These are phyloP conservation scores for Acrobasis suavella DNA, from an alignment of 2,888 invertebrate genomes.

Conservation along the genomic window DNA sequence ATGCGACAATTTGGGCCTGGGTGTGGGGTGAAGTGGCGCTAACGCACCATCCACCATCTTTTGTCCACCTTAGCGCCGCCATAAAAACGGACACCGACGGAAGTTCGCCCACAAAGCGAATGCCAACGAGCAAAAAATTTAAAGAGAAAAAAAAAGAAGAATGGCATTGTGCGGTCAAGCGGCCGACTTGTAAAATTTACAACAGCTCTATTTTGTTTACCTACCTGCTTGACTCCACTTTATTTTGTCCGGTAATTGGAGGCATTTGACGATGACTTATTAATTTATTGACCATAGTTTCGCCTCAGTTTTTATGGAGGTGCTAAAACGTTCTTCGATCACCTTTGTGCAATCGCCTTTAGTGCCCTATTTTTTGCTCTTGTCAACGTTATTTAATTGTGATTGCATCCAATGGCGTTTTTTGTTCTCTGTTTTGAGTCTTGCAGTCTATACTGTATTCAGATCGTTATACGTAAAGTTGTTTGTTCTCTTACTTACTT, in stretches of 20 bases:
- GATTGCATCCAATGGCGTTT: background rate
- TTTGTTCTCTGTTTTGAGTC: constrained; percentile 5
- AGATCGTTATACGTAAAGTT: background rate
- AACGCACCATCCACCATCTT: constrained; percentile 52
- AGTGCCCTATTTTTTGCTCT: constrained; percentile 22
- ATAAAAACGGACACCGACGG: constrained; percentile 73
- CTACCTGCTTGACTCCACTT: constrained; percentile 76
- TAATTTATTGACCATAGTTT: constrained; percentile 78
- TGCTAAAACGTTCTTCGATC: constrained; percentile 70
- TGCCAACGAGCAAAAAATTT: constrained; percentile 71
- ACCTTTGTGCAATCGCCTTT: constrained; percentile 43
- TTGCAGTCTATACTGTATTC: background rate
- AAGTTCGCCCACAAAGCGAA: constrained; percentile 78
- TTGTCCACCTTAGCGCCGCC: constrained; percentile 76
- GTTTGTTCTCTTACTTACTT: too few species aligned
- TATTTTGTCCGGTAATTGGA: constrained; percentile 77
- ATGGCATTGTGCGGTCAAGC: constrained; percentile 72
- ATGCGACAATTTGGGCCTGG: constrained; percentile 23
- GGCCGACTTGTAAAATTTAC: constrained; percentile 77
- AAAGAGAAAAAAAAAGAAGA: constrained; percentile 52
- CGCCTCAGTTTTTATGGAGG: constrained; percentile 73
- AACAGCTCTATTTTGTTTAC: constrained; percentile 82
- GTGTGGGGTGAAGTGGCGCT: constrained; percentile 53
- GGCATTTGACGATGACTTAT: constrained; percentile 80
- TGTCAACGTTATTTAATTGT: constrained; percentile 14